Percentiles rank a stretch among this genome's conserved stretches.
Conservation (phyloP, 2,888 invertebrate species). For the Caenorhabditis sp. region DNA sequence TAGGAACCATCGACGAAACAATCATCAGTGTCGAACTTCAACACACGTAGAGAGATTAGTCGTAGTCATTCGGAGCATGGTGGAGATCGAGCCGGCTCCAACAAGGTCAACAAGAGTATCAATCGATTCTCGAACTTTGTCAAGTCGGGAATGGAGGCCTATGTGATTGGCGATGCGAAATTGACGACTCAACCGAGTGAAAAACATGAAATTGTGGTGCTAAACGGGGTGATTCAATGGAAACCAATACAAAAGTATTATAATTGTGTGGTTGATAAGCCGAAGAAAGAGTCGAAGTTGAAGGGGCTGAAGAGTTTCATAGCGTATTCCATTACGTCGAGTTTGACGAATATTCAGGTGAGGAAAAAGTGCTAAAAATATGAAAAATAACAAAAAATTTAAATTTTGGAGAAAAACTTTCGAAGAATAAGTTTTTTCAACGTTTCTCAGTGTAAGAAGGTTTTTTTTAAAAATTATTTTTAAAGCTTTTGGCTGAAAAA, state of each 20-base stretch:
- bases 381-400: too few species aligned
- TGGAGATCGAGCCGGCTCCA: conserved; percentile 20
- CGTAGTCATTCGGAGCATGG: conserved; percentile 46
- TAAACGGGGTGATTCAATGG: conserved; percentile 77
- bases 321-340: conserved; percentile 92
- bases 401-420: too few species aligned
- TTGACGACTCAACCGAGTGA: conserved; percentile 53
- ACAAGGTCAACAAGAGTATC: conserved; percentile 50
- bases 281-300: conserved; percentile 95
- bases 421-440: too few species aligned
- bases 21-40: conserved; percentile 12
- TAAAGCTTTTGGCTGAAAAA: too few species aligned
- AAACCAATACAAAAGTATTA: conserved; percentile 80
- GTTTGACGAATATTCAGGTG: conserved; percentile 75
- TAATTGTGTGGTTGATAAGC: conserved; percentile 87
- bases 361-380: neutral
- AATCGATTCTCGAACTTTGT: conserved; percentile 83
- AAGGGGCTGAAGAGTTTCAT: conserved; percentile 95
- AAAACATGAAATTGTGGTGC: conserved; percentile 57
- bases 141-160: conserved; percentile 88
- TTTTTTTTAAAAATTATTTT: too few species aligned
- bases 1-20: conserved; percentile 21
- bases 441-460: too few species aligned
- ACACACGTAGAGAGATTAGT: conserved; percentile 33
- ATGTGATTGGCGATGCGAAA: conserved; percentile 82